These are phyloP conservation scores for Meiosimyza platycephala DNA, from an alignment of 2,888 invertebrate genomes.

Conservation along the genomic window DNA sequence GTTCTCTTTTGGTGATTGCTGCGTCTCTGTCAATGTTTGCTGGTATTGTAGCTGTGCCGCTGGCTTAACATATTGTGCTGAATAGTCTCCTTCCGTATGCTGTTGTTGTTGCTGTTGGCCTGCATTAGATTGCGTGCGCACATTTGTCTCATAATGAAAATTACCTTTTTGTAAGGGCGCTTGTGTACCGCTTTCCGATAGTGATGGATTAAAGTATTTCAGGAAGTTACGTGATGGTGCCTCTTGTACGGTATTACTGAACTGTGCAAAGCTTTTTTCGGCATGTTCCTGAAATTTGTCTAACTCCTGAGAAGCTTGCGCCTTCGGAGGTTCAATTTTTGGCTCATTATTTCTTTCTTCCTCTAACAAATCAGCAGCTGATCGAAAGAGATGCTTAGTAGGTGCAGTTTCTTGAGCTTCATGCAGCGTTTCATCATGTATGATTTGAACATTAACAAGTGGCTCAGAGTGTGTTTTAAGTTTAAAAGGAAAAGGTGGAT, in stretches of 20 bases:
- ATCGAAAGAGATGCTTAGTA: neutral
- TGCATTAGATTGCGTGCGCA: neutral
- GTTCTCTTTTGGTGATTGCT: neutral
- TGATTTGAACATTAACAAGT: conserved; percentile 60
- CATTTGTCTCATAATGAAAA: conserved; percentile 56
- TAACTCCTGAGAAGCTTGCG: conserved; percentile 42
- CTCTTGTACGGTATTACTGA: conserved; percentile 47
- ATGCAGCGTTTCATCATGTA: conserved; percentile 48
- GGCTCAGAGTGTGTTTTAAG: conserved; percentile 44
- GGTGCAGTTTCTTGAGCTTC: conserved; percentile 39
- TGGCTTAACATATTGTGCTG: conserved; percentile 41
- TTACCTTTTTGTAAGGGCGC: conserved; percentile 50
- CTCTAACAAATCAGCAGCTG: neutral
- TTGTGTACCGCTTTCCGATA: conserved; percentile 45
- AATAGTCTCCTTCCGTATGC: conserved; percentile 10
- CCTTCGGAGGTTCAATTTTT: neutral
- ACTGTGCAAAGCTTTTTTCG: conserved; percentile 44
- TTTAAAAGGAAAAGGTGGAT: conserved; percentile 2
- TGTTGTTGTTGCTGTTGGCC: neutral
- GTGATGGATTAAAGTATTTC: conserved; percentile 58
- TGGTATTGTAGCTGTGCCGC: conserved; percentile 51
- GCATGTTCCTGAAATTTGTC: conserved; percentile 55
- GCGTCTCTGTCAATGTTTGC: neutral
- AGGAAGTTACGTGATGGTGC: conserved; percentile 63
- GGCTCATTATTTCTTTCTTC: neutral